Conservation (phyloP, 1,140 invertebrate species). For the Eumeta japonica region DNA sequence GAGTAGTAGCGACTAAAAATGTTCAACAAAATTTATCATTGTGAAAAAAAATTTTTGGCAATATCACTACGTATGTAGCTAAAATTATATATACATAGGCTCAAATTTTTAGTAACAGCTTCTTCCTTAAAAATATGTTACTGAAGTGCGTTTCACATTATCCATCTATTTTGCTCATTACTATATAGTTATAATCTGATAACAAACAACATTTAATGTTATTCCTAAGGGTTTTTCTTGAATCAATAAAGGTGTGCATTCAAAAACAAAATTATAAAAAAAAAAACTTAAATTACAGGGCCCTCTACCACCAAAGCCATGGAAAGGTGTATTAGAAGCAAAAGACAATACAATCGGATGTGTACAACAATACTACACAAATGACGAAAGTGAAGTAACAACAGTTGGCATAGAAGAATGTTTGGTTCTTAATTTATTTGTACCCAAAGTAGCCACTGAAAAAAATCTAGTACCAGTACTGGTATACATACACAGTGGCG, state of each 20-base stretch:
- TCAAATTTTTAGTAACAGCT: too few relatives aligned
- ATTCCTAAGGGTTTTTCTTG: too few relatives aligned
- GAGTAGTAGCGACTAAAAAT: too few relatives aligned
- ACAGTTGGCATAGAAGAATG: constrained; percentile 40
- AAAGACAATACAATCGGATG: constrained; percentile 23
- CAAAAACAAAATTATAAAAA: neutral
- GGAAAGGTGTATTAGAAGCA: constrained; percentile 24
- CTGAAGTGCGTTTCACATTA: too few relatives aligned
- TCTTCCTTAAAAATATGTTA: too few relatives aligned
- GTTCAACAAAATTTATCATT: too few relatives aligned
- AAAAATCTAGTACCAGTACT: constrained; percentile 37
- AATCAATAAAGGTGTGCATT: neutral
- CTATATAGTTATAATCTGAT: too few relatives aligned
- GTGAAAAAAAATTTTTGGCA: too few relatives aligned
- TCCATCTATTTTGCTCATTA: too few relatives aligned
- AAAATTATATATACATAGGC: too few relatives aligned
- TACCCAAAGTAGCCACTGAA: constrained; percentile 28
- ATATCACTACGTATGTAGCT: too few relatives aligned
- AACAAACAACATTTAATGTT: too few relatives aligned
- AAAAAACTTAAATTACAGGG: constrained; percentile 22
- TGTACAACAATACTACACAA: constrained; percentile 30
- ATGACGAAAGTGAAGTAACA: constrained; percentile 22
- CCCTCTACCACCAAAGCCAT: constrained; percentile 31
- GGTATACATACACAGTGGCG: constrained; percentile 45
- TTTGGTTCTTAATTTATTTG: constrained; percentile 29